Evolutionary conservation across 2,797 vertebrate genomes (phyloP).

Genomic region (Falco biarmicus): DNA sequence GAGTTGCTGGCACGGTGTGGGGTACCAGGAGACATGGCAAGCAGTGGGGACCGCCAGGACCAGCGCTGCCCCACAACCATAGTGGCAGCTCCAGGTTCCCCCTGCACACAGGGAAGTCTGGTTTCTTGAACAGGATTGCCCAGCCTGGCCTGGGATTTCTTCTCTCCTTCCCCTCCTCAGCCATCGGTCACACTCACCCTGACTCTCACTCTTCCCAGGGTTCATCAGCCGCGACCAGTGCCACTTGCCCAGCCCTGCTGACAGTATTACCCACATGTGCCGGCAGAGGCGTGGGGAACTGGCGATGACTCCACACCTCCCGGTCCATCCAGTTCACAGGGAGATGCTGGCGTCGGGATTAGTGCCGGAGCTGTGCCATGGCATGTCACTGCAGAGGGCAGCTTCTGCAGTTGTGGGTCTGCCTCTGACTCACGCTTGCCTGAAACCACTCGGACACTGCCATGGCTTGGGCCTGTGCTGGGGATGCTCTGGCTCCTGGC

Average conservation of each 20-base stretch:
- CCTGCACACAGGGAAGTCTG: rapidly evolving
- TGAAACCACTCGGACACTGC: rapidly evolving
- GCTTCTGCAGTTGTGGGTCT: rapidly evolving
- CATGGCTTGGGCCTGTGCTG: rapidly evolving
- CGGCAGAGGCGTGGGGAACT: rapidly evolving
- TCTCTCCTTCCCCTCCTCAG: not conserved
- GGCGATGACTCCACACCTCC: rapidly evolving
- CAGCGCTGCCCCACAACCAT: rapidly evolving
- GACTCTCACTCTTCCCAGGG: rapidly evolving
- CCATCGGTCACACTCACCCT: not conserved
- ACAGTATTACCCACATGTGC: rapidly evolving
- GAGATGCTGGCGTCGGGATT: not conserved
- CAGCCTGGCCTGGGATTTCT: not conserved
- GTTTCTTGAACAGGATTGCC: rapidly evolving
- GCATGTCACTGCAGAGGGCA: not conserved
- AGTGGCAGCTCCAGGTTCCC: not conserved
- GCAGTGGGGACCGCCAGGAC: rapidly evolving
- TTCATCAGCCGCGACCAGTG: rapidly evolving
- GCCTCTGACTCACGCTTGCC: not conserved
- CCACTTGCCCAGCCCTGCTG: not conserved
- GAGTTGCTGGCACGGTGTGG: rapidly evolving
- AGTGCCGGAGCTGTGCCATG: rapidly evolving
- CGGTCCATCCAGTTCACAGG: not conserved
- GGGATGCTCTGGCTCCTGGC: not conserved
- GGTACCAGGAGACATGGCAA: not conserved